These are phyloP conservation scores for Nyctibius bracteatus DNA, from an alignment of 2,113 vertebrate species.

Conservation along the genomic window DNA sequence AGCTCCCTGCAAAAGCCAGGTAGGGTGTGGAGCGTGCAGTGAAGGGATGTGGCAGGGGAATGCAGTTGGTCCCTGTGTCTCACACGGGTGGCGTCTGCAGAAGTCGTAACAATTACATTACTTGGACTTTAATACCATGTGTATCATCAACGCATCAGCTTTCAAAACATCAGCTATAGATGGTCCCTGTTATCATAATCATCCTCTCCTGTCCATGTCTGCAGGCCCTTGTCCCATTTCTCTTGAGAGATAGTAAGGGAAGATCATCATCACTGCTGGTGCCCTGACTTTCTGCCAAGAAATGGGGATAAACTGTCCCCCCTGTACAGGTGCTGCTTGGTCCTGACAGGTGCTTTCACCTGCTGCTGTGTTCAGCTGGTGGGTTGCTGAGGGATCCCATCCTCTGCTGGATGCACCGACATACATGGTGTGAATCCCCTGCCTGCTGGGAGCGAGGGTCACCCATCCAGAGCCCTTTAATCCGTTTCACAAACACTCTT, in stretches of 20 bases:
- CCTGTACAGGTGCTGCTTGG: neutral
- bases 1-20: conserved; percentile 65
- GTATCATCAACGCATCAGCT: neutral
- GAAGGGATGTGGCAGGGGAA: neutral
- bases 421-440: accelerated
- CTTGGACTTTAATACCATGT: neutral
- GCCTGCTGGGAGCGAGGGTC: neutral
- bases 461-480: neutral
- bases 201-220: neutral
- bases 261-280: neutral
- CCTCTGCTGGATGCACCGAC: neutral
- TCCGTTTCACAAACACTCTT: neutral
- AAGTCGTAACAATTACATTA: neutral
- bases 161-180: neutral
- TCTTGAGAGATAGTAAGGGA: neutral
- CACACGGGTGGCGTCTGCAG: neutral
- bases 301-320: neutral
- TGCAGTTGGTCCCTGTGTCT: neutral
- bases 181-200: neutral
- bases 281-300: neutral
- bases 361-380: neutral
- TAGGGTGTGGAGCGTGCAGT: neutral
- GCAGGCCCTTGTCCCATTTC: neutral
- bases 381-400: neutral
- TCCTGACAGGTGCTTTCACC: neutral